Percentiles rank a stretch among this genome's conserved stretches.
These are phyloP conservation scores for Uloborus plumipes DNA, from an alignment of 2,888 invertebrate species.

Conservation along the genomic window DNA sequence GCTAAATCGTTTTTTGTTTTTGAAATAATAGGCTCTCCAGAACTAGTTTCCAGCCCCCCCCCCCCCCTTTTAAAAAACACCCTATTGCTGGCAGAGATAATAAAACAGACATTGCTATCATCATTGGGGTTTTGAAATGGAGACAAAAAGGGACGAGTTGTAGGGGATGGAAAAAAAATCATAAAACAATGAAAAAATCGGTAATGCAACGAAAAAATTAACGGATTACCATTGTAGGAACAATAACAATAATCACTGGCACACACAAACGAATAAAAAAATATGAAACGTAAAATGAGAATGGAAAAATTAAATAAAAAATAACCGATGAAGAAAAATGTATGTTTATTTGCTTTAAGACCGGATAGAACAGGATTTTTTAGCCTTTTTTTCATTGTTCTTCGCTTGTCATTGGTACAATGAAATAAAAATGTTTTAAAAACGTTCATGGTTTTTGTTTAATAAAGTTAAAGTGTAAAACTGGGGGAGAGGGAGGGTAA, in stretches of 20 bases:
- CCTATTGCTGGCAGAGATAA: conserved; percentile 40
- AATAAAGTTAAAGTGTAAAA: conserved; percentile 62
- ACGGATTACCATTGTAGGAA: conserved; percentile 49
- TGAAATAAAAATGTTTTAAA: conserved; percentile 62
- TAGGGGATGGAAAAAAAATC: conserved; percentile 1
- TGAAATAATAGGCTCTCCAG: conserved; percentile 59
- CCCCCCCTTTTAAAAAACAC: conserved; percentile 36
- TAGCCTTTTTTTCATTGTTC: conserved; percentile 50
- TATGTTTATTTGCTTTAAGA: conserved; percentile 64
- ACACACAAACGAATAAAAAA: conserved; percentile 12
- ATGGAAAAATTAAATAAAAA: conserved; percentile 37
- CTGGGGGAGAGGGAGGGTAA: conserved; percentile 5
- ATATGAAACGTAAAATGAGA: conserved; percentile 21
- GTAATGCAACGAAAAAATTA: conserved; percentile 42
- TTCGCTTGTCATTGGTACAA: conserved; percentile 55
- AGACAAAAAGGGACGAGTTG: conserved; percentile 53
- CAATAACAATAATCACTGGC: conserved; percentile 47
- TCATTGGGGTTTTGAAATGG: conserved; percentile 44
- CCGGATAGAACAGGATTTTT: conserved; percentile 49
- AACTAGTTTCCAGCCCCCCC: conserved; percentile 14
- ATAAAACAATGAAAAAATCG: conserved; percentile 34
- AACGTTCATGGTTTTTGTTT: conserved; percentile 63
- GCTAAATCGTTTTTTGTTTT: conserved; percentile 63
- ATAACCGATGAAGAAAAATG: conserved; percentile 42
- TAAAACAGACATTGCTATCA: conserved; percentile 58